phyloP scores from a whole-genome alignment of 2,797 vertebrate genomes.

The Valencia hispanica region DNA sequence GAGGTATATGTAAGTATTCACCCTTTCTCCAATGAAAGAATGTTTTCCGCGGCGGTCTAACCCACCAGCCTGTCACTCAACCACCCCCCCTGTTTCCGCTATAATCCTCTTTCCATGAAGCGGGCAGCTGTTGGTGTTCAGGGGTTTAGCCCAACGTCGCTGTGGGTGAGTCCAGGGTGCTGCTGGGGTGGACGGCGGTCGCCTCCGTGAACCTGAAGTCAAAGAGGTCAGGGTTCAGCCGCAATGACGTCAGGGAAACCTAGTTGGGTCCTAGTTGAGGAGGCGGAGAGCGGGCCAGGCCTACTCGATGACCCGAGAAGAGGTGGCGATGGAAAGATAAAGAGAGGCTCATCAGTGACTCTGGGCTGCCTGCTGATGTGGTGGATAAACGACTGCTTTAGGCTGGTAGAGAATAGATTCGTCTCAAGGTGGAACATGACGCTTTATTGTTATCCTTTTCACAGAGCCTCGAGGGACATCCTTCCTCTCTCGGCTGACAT shows the following conservation, averaged over 20 bases:
- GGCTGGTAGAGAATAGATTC: conserved; percentile 36
- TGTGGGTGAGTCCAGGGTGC: conserved; percentile 20
- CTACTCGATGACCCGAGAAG: conserved; percentile 25
- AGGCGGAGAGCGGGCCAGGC: conserved; percentile 17
- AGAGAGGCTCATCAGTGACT: conserved; percentile 49
- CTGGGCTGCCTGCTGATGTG: conserved; percentile 53
- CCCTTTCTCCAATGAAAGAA: background rate
- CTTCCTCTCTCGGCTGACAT: background rate
- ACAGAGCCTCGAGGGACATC: background rate
- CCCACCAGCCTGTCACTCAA: conserved; percentile 5
- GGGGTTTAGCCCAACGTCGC: conserved; percentile 13
- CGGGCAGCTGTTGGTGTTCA: conserved; percentile 4
- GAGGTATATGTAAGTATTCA: conserved; percentile 3
- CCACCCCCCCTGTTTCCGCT: background rate
- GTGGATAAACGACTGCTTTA: conserved; percentile 44
- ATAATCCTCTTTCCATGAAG: conserved; percentile 6
- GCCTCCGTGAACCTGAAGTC: background rate
- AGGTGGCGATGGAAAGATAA: conserved; percentile 8
- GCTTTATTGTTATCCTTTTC: background rate
- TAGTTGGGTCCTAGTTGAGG: conserved; percentile 30
- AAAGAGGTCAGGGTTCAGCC: conserved; percentile 9
- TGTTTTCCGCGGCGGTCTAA: conserved; percentile 1
- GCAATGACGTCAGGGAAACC: conserved; percentile 22
- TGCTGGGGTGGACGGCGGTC: conserved; percentile 20
- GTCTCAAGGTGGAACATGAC: conserved; percentile 30